Base-by-base conservation (phyloP, 2,113 vertebrate species). In the Eleginops maclovinus region DNA sequence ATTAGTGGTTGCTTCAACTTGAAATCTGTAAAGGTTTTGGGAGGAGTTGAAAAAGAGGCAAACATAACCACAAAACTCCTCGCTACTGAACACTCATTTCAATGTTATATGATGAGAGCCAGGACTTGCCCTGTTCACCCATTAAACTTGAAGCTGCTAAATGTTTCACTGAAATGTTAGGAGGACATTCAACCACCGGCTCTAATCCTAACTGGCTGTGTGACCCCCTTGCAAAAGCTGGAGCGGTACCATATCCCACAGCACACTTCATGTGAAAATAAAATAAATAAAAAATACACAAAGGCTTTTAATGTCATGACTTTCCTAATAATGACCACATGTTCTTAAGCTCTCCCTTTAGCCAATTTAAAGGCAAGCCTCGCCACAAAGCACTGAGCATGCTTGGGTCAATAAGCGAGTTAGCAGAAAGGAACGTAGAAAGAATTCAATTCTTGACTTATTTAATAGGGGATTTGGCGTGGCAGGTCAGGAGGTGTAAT, bases 401-500 rank as follows among this genome's bases (percentile, higher is more conserved):
- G 43, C 73, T 86, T 68, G 74, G 92, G 89, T 90, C 87, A 88
- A 89, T 90, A 92, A 89, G 89, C 80, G 77, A 75, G 86, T 91
- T 89, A 89, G 74, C 56, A 64, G 75, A 79, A 61, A 72, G 55
- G 60, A 69, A 80, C 87, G 54, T 13, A 75, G 72, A 82, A 72
- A 84, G 22, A 84, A 91, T 88, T 82, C 79, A 73, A 77, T 84
- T 89, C 76, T 79, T 86, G 81, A 86, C 72, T 89, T 88, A 83
- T 91, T 87, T 87, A 91, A 89, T 84, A 73, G 83, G 68, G 90
- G 89, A 86, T 93, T 89, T 91, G 78, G 82, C 26, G 26, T 85
- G 74, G 67, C 74, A 65, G 90, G 85, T 93, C 91, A 89, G 56
- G 22, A 67, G 87, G 81, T 88, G 86, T 86, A 90, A 93, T 91